Base-by-base conservation (phyloP, 2,888 invertebrate species). In the Eulithis testata region DNA sequence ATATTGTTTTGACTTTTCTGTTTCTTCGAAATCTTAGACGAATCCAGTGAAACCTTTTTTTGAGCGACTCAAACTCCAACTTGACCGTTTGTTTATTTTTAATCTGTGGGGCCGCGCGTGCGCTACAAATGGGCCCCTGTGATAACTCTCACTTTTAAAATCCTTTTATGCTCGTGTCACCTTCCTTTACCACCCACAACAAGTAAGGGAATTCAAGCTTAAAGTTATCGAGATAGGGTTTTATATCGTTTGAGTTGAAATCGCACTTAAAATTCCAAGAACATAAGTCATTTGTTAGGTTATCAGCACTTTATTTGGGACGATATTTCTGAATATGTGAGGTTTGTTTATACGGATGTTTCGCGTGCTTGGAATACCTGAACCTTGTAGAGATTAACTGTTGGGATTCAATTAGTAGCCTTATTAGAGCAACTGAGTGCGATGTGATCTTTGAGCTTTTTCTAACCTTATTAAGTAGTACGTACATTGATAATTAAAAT, bases 141-240 rank as follows among this genome's bases (percentile, higher is more conserved):
- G 93, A 93, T 93, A 93, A 92, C 91, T 92, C 92, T 93, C 92
- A 93, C 92, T 92, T 90, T 89, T 87, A 84, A 84, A 86, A 86
- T 88, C 88, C 88, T 89, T 87, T 89, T 89, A 87, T 85, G 81
- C 83, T 82, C 84, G 83, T 87, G 86, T 90, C 90, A 87, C 84
- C 84, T 84, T 74, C 75, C 82, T 80, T 79, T 76, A 78, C 74
- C 74, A 62, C 66, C 53, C 43, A 40, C 6, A 45, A 12, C 57
- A 12, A 12, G 49, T 73, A 77, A 65, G 55, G 64, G 14, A 85
- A 71, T 79, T 72, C 9, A 75, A 69, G 81, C 72, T 68, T 87
- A 78, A 68, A 4, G 0, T 2, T 0, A 6, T 11, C 0, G 0
- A 0, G 2, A 61, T 82, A 83, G 69, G 74, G 78, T 72, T 71